Percentiles rank a stretch among this genome's conserved stretches.
phyloP scores from a whole-genome alignment of 2,888 invertebrate genomes.

The Tinea pellionella region DNA sequence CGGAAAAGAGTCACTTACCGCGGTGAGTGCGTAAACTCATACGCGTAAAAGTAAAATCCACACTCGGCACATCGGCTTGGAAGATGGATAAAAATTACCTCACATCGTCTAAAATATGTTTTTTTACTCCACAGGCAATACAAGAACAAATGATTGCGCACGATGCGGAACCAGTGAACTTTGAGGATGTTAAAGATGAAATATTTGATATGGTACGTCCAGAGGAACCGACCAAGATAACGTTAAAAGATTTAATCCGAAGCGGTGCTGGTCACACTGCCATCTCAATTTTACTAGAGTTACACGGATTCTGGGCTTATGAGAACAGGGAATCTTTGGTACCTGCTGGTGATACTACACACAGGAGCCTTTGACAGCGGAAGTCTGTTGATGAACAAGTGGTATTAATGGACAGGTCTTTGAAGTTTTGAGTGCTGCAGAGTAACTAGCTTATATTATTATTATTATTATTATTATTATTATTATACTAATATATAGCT shows the following conservation, averaged over 20 bases:
- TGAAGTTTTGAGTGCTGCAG: no score
- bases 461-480: no score
- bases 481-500: no score
- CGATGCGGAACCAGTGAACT: constrained; percentile 89
- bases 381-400: not conserved
- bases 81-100: no score
- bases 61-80: no score
- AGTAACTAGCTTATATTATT: no score
- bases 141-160: constrained; percentile 90
- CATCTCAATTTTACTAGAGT: constrained; percentile 92
- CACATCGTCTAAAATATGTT: no score
- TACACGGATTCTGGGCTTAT: constrained; percentile 97
- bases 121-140: constrained; percentile 76
- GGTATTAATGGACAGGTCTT: no score
- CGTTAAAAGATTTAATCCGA: constrained; percentile 83
- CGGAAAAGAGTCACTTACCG: no score
- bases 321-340: constrained; percentile 90
- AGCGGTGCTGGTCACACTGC: constrained; percentile 95
- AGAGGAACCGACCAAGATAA: constrained; percentile 83
- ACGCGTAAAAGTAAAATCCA: no score
- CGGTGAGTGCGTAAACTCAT: no score
- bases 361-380: not conserved
- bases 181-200: constrained; percentile 96
- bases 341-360: constrained; percentile 74
- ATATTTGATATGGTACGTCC: constrained; percentile 98